Conservation (phyloP, 53 echinoderm and acorn worm species). For the Mesocentrotus franciscanus region DNA sequence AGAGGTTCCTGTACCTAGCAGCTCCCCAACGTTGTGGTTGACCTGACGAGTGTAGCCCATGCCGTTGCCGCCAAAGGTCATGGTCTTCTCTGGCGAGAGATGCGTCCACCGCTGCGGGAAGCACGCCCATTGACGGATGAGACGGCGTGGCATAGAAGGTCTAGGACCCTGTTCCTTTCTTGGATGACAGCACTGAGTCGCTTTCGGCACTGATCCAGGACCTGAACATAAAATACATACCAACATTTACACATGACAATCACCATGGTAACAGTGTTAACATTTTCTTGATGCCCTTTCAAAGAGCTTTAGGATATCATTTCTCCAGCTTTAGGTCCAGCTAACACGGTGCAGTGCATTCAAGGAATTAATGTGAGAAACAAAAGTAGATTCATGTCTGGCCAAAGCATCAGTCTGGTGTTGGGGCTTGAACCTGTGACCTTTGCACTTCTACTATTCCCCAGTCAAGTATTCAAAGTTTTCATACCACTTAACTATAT, state of each 20-base stretch:
- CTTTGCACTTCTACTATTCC: neutral
- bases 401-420: neutral
- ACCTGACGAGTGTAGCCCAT: slow-evolving; percentile 93
- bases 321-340: neutral
- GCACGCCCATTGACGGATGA: slow-evolving; percentile 95
- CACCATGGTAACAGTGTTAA: neutral
- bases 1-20: slow-evolving; percentile 39
- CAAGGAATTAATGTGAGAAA: neutral
- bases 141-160: slow-evolving; percentile 98
- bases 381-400: neutral
- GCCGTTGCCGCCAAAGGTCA: slow-evolving; percentile 85
- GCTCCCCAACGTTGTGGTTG: slow-evolving; percentile 72
- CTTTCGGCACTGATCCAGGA: slow-evolving; percentile 90
- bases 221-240: slow-evolving; percentile 60
- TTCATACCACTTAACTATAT: too few relatives aligned
- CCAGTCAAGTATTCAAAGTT: too few relatives aligned
- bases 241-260: neutral
- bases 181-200: slow-evolving; percentile 96
- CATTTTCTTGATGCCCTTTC: neutral
- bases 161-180: slow-evolving; percentile 96
- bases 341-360: neutral
- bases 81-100: slow-evolving; percentile 83
- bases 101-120: slow-evolving; percentile 84
- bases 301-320: neutral
- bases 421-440: neutral